Percentiles rank a stretch among this genome's conserved stretches.
phyloP scores from a whole-genome alignment of 2,888 invertebrate genomes.

The Apodemia hepburni region DNA sequence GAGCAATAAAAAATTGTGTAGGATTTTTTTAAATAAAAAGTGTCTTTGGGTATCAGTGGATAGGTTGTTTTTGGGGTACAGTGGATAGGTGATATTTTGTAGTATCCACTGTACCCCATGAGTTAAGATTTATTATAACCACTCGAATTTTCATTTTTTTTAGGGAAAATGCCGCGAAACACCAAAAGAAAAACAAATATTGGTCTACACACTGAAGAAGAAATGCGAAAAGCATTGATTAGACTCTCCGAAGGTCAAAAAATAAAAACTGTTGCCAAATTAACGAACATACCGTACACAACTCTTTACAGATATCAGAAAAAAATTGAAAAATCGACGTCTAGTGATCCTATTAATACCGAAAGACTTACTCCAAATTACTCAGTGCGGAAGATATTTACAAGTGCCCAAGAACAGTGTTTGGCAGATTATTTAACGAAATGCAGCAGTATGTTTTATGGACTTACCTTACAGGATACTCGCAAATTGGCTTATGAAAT shows the following conservation, averaged over 20 bases:
- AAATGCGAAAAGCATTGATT: constrained; percentile 25
- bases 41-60: constrained; percentile 2
- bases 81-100: constrained; percentile 1
- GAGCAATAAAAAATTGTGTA: not conserved
- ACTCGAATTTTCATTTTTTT: constrained; percentile 13
- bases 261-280: constrained; percentile 20
- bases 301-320: constrained; percentile 23
- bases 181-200: constrained; percentile 27
- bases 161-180: constrained; percentile 27
- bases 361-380: constrained; percentile 1
- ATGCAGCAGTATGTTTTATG: constrained; percentile 2
- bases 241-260: constrained; percentile 19
- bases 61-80: constrained; percentile 17
- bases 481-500: too few relatives aligned
- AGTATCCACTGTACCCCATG: constrained; percentile 20
- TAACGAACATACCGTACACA: constrained; percentile 18
- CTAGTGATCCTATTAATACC: constrained; percentile 19
- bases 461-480: too few relatives aligned
- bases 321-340: constrained; percentile 19
- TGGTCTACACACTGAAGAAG: constrained; percentile 25
- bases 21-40: not conserved
- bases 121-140: not conserved
- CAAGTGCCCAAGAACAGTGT: not conserved
- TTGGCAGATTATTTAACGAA: constrained; percentile 1
- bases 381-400: not conserved